Evolutionary conservation across 2,888 invertebrate species (phyloP).

Genomic region (Drosophila pseudotakahashii): DNA sequence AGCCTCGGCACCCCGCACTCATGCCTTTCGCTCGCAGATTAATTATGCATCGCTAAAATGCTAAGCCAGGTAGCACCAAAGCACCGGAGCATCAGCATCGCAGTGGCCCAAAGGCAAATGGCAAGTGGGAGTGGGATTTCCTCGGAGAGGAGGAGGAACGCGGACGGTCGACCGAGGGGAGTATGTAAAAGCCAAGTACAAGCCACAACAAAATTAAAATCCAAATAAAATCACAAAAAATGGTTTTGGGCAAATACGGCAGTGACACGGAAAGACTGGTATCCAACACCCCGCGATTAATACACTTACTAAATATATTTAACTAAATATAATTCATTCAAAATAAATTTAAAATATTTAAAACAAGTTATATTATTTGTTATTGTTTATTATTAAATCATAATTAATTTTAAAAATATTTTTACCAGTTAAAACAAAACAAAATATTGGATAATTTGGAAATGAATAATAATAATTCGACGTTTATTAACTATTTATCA

Average conservation of each 20-base stretch:
- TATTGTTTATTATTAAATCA: no score
- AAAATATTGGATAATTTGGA: no score
- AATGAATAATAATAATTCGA: no score
- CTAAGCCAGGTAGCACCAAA: conserved; percentile 73
- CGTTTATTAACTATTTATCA: no score
- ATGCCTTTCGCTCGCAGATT: conserved; percentile 52
- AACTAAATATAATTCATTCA: background rate
- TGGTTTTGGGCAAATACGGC: conserved; percentile 35
- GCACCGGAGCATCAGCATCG: conserved; percentile 24
- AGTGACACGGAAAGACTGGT: conserved; percentile 12
- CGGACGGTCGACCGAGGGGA: background rate
- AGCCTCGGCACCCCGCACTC: conserved; percentile 27
- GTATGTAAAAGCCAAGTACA: conserved; percentile 75
- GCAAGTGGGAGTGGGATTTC: conserved; percentile 16
- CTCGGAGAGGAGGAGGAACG: background rate
- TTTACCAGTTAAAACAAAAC: no score
- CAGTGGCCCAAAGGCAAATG: conserved; percentile 43
- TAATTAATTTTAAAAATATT: no score
- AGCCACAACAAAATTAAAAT: conserved; percentile 69
- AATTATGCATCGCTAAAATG: conserved; percentile 78
- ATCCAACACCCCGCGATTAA: background rate
- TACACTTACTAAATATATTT: conserved; percentile 1
- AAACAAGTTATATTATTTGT: no score
- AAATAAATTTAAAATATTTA: no score
- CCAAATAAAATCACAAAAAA: conserved; percentile 50